phyloP scores from a whole-genome alignment of 1,140 invertebrate genomes.

The Homarus americanus region DNA sequence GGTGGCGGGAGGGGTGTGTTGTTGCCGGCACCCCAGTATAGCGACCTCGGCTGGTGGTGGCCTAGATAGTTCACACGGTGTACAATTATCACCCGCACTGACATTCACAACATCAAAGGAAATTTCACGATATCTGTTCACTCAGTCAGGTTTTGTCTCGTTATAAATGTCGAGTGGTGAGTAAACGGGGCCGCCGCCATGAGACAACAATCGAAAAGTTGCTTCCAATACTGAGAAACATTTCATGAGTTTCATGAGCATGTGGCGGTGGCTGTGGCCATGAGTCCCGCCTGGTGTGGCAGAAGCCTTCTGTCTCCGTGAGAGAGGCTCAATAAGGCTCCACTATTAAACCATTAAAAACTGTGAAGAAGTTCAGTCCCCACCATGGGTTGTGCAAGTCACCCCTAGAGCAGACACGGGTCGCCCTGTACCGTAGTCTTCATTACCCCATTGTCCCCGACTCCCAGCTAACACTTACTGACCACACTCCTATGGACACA shows the following conservation, averaged over 20 bases:
- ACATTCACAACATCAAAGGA: background rate
- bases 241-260: background rate
- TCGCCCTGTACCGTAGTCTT: background rate
- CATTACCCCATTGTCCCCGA: no score
- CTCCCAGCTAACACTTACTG: no score
- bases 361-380: background rate
- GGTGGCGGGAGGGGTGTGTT: background rate
- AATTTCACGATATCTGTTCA: background rate
- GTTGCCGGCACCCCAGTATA: background rate
- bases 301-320: background rate
- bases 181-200: background rate
- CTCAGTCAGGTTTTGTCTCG: background rate
- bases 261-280: background rate
- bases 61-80: background rate
- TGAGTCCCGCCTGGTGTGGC: background rate
- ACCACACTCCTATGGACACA: no score
- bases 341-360: background rate
- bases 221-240: background rate
- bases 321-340: background rate
- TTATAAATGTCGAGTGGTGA: background rate
- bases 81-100: background rate
- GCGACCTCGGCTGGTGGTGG: background rate
- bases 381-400: background rate
- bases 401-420: background rate
- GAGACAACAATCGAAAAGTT: background rate